Base-by-base conservation (phyloP, 2,797 vertebrate genomes). In the Pantherophis vulpinus region DNA sequence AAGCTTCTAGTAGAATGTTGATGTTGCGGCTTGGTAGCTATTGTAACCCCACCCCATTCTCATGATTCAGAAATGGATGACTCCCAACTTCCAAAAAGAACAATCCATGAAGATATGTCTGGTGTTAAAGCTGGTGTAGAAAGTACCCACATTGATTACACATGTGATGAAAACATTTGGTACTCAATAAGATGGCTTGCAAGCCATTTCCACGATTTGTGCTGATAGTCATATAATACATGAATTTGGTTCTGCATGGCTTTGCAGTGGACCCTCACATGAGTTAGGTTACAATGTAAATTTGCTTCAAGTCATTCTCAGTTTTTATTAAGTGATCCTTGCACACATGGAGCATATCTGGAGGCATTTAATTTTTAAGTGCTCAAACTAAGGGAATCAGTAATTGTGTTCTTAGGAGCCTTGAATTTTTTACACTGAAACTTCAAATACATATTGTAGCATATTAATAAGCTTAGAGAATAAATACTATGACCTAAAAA, bases 371-470 rank as follows among this genome's bases (percentile, higher is more conserved):
- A 51, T 90, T 92, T 94, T 83, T 83, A 91, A 70, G 74, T 94
- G 86, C 92, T 94, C 91, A 94, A 93, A 94, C 88, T 90, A 7
- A 70, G 90, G 47, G 63, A 79, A 90, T 95, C 94, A 94, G 93
- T 63, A 96, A 93, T 94, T 95, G 93, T 93, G 90, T 91, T 93
- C 95, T 96, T 96, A 96, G 74, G 94, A 74, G 25, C 93, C 59
- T 90, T 96, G 91, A 89, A 90, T 32, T 95, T 95, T 92, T 93
- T 86, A 87, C 92, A 94, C 90, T 70, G 90, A 83, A 59, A 58
- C 79, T 0, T 95, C 83, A 93, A 90, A 66, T 47, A 92, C 79
- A 87, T 14, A 66, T 55, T 90, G 88, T 94, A 91, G 14, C 47
- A 6, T 51, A 93, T 90, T 96, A 88, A 87, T 94, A 95, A 93